A percentile compares a stretch with the other conserved stretches of the same genome.
Conservation (phyloP, 2,797 vertebrate genomes). For the Melanotaenia trifasciata region DNA sequence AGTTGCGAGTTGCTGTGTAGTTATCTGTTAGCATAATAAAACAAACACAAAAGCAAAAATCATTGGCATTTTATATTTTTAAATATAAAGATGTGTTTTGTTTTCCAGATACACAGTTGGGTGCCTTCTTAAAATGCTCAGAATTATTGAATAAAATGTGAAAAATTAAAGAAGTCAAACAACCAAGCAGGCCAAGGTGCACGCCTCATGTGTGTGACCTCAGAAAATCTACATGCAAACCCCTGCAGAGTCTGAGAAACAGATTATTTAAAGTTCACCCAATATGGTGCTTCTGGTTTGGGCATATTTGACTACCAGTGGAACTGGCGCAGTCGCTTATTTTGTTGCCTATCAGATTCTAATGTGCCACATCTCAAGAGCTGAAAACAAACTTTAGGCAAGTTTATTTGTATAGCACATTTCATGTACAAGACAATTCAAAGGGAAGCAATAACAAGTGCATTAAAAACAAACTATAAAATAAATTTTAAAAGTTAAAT, state of each 20-base stretch:
- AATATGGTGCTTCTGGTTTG: not conserved
- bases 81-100: not conserved
- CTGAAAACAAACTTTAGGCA: not conserved
- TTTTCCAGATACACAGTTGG: not conserved
- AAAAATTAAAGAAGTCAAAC: not conserved
- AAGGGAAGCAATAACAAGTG: no score
- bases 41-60: not conserved
- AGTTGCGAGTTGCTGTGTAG: no score
- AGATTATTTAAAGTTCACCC: not conserved
- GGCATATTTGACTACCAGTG: not conserved
- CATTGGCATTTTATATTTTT: not conserved
- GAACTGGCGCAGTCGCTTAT: not conserved
- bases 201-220: slow-evolving; percentile 2
- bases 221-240: not conserved
- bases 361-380: not conserved
- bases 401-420: no score
- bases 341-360: not conserved
- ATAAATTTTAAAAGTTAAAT: no score
- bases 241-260: slow-evolving; percentile 1
- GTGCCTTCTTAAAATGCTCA: not conserved
- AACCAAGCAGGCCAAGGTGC: slow-evolving; percentile 3
- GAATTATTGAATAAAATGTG: not conserved
- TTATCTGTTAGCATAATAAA: no score
- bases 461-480: no score
- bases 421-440: no score